phyloP scores from a whole-genome alignment of 2,888 invertebrate genomes.

The Thera obeliscata region DNA sequence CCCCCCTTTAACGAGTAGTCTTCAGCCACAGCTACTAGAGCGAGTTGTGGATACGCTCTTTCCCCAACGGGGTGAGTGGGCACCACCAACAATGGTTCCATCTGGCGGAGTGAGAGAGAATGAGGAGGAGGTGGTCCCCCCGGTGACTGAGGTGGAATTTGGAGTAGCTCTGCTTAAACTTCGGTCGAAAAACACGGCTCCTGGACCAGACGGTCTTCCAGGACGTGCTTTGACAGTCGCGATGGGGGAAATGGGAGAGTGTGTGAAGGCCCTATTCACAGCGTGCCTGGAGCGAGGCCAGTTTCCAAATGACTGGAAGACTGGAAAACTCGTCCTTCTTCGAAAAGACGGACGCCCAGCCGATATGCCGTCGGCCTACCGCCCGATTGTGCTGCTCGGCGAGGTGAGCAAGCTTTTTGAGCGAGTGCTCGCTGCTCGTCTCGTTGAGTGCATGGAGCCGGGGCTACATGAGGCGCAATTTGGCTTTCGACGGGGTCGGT shows the following conservation, averaged over 20 bases:
- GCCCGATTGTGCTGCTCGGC: background rate
- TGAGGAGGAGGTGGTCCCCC: background rate
- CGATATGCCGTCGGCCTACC: background rate
- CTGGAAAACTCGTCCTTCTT: background rate
- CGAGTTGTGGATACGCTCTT: background rate
- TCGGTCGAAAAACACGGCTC: background rate
- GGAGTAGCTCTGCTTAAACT: too few species aligned
- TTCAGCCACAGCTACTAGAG: background rate
- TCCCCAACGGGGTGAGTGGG: conserved; percentile 2
- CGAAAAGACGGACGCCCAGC: background rate
- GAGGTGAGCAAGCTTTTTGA: background rate
- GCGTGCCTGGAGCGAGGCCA: conserved; percentile 1
- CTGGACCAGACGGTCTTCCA: background rate
- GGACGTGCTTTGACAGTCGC: background rate
- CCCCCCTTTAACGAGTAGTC: background rate
- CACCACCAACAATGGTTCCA: background rate
- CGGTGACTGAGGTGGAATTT: too few species aligned
- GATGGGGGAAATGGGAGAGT: background rate
- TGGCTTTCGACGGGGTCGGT: background rate
- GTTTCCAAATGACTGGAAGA: background rate
- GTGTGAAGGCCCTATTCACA: background rate
- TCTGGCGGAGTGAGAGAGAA: background rate
- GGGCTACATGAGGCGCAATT: background rate
- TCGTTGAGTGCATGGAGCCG: background rate
- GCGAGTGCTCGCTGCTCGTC: background rate